Conservation (phyloP, 1,140 invertebrate genomes). For the Zophobas morio region DNA sequence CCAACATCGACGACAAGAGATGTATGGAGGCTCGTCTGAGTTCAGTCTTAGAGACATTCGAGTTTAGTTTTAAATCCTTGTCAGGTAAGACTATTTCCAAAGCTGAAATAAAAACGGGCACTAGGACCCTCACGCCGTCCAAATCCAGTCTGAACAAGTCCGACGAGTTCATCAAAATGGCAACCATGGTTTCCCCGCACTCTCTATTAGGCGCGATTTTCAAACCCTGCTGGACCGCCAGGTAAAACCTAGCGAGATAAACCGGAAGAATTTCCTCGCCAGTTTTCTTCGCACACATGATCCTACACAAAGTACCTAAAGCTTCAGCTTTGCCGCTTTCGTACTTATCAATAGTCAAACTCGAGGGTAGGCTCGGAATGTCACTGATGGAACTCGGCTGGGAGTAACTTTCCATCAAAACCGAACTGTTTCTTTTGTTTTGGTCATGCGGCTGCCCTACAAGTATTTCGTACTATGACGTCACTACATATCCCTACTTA, state of each 20-base stretch:
- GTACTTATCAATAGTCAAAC: constrained; percentile 77
- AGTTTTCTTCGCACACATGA: constrained; percentile 97
- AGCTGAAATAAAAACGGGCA: constrained; percentile 91
- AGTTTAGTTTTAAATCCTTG: constrained; percentile 78
- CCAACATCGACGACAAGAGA: constrained; percentile 89
- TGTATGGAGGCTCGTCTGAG: constrained; percentile 92
- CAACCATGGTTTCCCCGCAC: constrained; percentile 82
- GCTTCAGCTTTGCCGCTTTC: constrained; percentile 94
- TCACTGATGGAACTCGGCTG: constrained; percentile 72
- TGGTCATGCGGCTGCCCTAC: constrained; percentile 58
- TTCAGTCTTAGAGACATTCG: constrained; percentile 80
- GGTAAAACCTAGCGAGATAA: constrained; percentile 95
- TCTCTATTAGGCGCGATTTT: constrained; percentile 75
- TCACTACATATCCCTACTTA: constrained; percentile 64
- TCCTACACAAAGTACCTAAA: constrained; percentile 92
- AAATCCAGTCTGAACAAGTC: constrained; percentile 91
- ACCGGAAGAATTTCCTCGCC: constrained; percentile 95
- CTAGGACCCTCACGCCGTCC: constrained; percentile 91
- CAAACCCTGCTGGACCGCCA: constrained; percentile 88
- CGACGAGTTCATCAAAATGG: constrained; percentile 85
- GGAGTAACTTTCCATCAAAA: constrained; percentile 67
- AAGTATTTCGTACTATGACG: constrained; percentile 30
- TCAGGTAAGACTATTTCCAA: constrained; percentile 84
- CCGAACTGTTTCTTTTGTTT: constrained; percentile 63
- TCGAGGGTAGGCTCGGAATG: constrained; percentile 68